phyloP scores from a whole-genome alignment of 2,797 vertebrate genomes.

The Spea hammondii region DNA sequence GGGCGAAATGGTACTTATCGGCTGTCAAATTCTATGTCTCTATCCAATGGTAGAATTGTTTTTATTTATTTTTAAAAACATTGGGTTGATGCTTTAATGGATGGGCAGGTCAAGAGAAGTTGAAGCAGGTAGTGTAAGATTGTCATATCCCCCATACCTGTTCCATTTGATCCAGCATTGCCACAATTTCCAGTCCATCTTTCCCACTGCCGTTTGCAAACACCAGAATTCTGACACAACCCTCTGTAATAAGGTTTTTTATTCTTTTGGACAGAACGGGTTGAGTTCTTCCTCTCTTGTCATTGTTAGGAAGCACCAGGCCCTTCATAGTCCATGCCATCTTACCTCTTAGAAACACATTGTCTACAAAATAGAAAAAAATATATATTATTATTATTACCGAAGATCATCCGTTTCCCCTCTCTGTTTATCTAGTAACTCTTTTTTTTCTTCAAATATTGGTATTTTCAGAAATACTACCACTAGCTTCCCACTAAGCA shows the following conservation, averaged over 20 bases:
- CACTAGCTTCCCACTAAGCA: slow-evolving; percentile 71
- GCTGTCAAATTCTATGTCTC: too few relatives aligned
- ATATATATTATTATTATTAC: background rate
- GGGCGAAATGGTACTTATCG: too few relatives aligned
- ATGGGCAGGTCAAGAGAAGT: too few relatives aligned
- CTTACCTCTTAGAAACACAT: slow-evolving; percentile 68
- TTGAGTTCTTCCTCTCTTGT: slow-evolving; percentile 58
- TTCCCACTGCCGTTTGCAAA: slow-evolving; percentile 58
- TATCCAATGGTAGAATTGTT: too few relatives aligned
- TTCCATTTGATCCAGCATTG: slow-evolving; percentile 55
- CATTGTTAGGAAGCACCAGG: slow-evolving; percentile 56
- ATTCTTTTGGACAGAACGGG: slow-evolving; percentile 50
- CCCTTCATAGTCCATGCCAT: slow-evolving; percentile 60
- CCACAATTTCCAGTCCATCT: slow-evolving; percentile 50
- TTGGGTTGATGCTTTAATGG: too few relatives aligned
- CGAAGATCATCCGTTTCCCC: too few relatives aligned
- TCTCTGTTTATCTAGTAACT: slow-evolving; percentile 7
- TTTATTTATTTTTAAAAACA: too few relatives aligned
- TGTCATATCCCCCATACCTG: slow-evolving; percentile 55
- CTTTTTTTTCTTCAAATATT: slow-evolving; percentile 57
- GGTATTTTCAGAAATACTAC: slow-evolving; percentile 68
- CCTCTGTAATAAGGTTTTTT: slow-evolving; percentile 56
- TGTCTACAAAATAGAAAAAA: slow-evolving; percentile 62
- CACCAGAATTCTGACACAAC: slow-evolving; percentile 55
- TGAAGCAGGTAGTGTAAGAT: background rate